Base-by-base conservation (phyloP, 2,888 invertebrate species). In the Parnassius apollo region DNA sequence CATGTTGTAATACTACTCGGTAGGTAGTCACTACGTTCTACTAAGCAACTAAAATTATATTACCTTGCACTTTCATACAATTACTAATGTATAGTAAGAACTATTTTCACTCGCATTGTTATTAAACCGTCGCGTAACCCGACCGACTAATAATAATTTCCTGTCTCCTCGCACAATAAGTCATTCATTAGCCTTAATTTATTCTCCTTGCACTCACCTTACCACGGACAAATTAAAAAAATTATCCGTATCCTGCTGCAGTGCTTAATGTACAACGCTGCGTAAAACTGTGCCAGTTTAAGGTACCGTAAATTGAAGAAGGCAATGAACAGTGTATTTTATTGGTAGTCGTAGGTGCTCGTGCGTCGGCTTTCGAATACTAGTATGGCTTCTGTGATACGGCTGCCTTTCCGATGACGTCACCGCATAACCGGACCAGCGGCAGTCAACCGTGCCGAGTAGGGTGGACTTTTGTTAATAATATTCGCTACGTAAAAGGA, bases 151-250 rank as follows among this genome's bases (percentile, higher is more conserved):
- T 89, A 89, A 89, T 84, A 86, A 88, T 88, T 87, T 90, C 89
- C 91, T 88, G 88, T 87, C 83, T 59, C 78, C 80, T 79, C 79
- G 83, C 88, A 85, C 88, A 89, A 90, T 88, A 88, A 87, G 82
- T 84, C 89, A 90, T 91, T 90, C 90, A 91, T 91, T 91, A 89
- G 80, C 87, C 86, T 87, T 88, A 90, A 91, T 90, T 89, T 87
- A 89, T 88, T 82, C 85, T 86, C 76, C 83, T 86, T 85, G 81
- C 85, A 84, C 83, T 83, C 82, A 86, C 86, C 85, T 88, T 77
- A 77, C 76, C 69, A 73, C 71, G 70, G 72, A 77, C 75, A 79
- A 78, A 76, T 75, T 74, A 74, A 75, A 75, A 74, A 71, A 59
- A 50, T 25, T 35, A 65, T 61, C 68, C 66, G 71, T 71, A 69